Percentiles rank a stretch among this genome's conserved stretches.
Conservation (phyloP, 2,888 invertebrate genomes). For the Aplocera efformata region DNA sequence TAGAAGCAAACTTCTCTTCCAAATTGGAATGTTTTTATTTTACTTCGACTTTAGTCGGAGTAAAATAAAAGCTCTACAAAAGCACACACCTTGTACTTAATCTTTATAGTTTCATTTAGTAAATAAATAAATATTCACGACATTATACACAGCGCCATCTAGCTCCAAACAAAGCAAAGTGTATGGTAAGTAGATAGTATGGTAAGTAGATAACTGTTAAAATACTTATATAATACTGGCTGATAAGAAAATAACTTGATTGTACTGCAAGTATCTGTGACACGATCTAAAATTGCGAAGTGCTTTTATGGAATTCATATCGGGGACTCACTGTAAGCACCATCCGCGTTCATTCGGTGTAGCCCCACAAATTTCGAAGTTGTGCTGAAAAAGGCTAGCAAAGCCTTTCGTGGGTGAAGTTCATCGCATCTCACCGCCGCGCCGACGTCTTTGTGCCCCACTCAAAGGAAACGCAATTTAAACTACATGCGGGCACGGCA, state of each 20-base stretch:
- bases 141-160: too few relatives aligned
- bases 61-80: too few relatives aligned
- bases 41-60: slow-evolving; percentile 32
- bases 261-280: too few relatives aligned
- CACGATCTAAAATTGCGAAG: too few relatives aligned
- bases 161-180: too few relatives aligned
- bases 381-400: slow-evolving; percentile 52
- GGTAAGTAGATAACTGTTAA: too few relatives aligned
- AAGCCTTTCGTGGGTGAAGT: slow-evolving; percentile 50
- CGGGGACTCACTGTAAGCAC: slow-evolving; percentile 10
- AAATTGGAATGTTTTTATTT: slow-evolving; percentile 46
- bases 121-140: too few relatives aligned
- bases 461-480: slow-evolving; percentile 71
- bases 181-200: too few relatives aligned
- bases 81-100: too few relatives aligned
- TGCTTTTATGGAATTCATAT: background rate
- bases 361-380: slow-evolving; percentile 42
- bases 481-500: slow-evolving; percentile 65
- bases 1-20: slow-evolving; percentile 55
- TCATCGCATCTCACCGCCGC: slow-evolving; percentile 44
- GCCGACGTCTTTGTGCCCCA: slow-evolving; percentile 52
- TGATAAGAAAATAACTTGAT: too few relatives aligned
- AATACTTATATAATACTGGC: too few relatives aligned
- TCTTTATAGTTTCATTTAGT: too few relatives aligned
- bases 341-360: slow-evolving; percentile 41